These are phyloP conservation scores for Hemicrepidius hirtus DNA, from an alignment of 2,888 invertebrate genomes.

Conservation along the genomic window DNA sequence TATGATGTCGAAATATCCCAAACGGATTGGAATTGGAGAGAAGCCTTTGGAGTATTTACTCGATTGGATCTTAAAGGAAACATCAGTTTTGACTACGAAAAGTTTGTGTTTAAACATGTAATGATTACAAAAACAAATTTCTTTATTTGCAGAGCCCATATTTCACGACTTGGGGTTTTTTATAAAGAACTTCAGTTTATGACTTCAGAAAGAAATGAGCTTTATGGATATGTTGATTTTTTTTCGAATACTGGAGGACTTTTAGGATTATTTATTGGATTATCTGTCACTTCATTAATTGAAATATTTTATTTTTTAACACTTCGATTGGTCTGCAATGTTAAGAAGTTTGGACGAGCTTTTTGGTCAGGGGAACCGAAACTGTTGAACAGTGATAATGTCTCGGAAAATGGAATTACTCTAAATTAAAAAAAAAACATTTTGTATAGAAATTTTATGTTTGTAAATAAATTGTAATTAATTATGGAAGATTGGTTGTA, in stretches of 20 bases:
- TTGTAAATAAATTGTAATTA: too few relatives aligned
- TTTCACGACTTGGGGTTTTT: slow-evolving; percentile 66
- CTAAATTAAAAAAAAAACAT: background rate
- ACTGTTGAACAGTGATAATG: background rate
- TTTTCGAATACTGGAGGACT: slow-evolving; percentile 82
- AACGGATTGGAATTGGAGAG: slow-evolving; percentile 25
- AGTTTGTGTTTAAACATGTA: background rate
- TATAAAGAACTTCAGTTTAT: slow-evolving; percentile 82
- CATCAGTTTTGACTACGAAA: background rate
- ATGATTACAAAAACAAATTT: background rate
- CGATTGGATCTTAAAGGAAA: too few relatives aligned
- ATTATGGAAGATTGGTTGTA: too few relatives aligned
- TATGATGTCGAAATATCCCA: slow-evolving; percentile 32
- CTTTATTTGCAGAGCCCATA: background rate
- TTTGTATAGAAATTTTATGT: too few relatives aligned
- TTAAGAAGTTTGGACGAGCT: slow-evolving; percentile 70
- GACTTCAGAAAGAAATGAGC: slow-evolving; percentile 72
- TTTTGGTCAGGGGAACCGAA: slow-evolving; percentile 66
- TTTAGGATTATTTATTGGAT: slow-evolving; percentile 73
- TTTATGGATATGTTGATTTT: slow-evolving; percentile 82
- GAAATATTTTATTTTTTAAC: slow-evolving; percentile 79
- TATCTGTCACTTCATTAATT: slow-evolving; percentile 70
- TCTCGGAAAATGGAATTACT: background rate
- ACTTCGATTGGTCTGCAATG: too few relatives aligned
- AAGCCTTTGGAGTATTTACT: too few relatives aligned